Conservation (phyloP, 2,797 vertebrate species). For the Tenualosa ilisha region DNA sequence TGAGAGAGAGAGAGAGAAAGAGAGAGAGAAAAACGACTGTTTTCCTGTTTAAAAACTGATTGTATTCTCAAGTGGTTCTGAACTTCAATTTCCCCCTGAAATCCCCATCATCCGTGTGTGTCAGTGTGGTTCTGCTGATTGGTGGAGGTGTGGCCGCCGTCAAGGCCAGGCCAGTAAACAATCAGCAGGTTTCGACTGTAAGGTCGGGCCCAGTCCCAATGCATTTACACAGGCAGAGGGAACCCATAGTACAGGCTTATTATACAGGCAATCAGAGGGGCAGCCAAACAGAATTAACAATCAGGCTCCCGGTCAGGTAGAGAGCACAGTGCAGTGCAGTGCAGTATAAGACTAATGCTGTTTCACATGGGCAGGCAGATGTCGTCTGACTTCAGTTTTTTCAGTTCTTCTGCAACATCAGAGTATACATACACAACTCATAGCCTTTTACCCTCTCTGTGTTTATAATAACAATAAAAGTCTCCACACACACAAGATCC, state of each 20-base stretch:
- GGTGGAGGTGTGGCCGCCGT: not conserved
- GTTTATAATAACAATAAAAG: too few species aligned
- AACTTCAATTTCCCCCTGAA: not conserved
- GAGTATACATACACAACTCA: not conserved
- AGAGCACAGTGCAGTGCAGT: not conserved
- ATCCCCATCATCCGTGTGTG: not conserved
- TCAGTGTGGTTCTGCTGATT: not conserved
- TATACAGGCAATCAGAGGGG: conserved; percentile 1
- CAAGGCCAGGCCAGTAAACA: not conserved
- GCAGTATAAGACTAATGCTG: not conserved
- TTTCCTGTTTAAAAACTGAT: not conserved
- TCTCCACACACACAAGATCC: too few species aligned
- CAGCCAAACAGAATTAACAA: conserved; percentile 13
- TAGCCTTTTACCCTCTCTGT: too few species aligned
- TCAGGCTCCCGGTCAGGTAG: not conserved
- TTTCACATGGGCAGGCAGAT: not conserved
- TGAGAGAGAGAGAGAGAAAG: not conserved
- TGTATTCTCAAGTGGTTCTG: not conserved
- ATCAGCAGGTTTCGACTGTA: not conserved
- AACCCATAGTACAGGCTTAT: not conserved
- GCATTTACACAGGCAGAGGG: not conserved
- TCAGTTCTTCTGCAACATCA: not conserved
- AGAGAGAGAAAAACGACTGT: not conserved
- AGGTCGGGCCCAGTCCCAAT: not conserved
- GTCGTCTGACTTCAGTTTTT: not conserved